These are phyloP conservation scores for Sycophila sp. DNA, from an alignment of 1,140 invertebrate species.

Conservation along the genomic window DNA sequence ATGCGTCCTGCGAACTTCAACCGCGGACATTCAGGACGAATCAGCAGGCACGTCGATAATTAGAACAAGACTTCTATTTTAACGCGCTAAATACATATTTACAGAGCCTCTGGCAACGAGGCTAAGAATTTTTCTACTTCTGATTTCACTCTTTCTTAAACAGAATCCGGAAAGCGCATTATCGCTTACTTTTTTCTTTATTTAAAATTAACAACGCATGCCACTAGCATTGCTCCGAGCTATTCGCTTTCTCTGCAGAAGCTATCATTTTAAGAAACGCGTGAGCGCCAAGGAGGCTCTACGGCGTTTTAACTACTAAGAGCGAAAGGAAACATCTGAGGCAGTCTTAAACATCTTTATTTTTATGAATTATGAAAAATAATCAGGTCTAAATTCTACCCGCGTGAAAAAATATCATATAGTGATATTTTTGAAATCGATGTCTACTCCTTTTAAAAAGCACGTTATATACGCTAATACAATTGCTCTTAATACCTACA, in stretches of 20 bases:
- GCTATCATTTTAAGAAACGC: slow-evolving; percentile 27
- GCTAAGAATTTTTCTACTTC: slow-evolving; percentile 43
- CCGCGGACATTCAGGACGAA: slow-evolving; percentile 40
- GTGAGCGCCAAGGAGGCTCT: neutral
- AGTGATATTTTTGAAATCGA: slow-evolving; percentile 31
- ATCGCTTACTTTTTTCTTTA: slow-evolving; percentile 37
- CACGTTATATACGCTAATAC: slow-evolving; percentile 32
- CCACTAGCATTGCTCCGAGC: slow-evolving; percentile 32
- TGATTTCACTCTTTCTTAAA: slow-evolving; percentile 37
- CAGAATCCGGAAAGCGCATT: slow-evolving; percentile 52
- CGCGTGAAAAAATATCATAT: slow-evolving; percentile 31
- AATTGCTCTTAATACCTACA: slow-evolving; percentile 31
- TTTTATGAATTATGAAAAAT: slow-evolving; percentile 42
- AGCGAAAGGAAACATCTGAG: slow-evolving; percentile 30
- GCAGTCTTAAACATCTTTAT: slow-evolving; percentile 33
- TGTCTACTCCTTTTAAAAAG: slow-evolving; percentile 36
- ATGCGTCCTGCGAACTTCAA: slow-evolving; percentile 30
- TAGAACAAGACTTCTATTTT: slow-evolving; percentile 65
- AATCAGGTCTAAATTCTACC: slow-evolving; percentile 29
- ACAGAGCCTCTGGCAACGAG: slow-evolving; percentile 53
- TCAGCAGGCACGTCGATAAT: slow-evolving; percentile 60
- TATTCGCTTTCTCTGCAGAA: slow-evolving; percentile 34
- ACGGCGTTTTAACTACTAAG: slow-evolving; percentile 17
- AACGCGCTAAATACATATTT: slow-evolving; percentile 66
- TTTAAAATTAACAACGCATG: slow-evolving; percentile 43